phyloP scores from a whole-genome alignment of 2,888 invertebrate genomes.

The Plebejus anna region DNA sequence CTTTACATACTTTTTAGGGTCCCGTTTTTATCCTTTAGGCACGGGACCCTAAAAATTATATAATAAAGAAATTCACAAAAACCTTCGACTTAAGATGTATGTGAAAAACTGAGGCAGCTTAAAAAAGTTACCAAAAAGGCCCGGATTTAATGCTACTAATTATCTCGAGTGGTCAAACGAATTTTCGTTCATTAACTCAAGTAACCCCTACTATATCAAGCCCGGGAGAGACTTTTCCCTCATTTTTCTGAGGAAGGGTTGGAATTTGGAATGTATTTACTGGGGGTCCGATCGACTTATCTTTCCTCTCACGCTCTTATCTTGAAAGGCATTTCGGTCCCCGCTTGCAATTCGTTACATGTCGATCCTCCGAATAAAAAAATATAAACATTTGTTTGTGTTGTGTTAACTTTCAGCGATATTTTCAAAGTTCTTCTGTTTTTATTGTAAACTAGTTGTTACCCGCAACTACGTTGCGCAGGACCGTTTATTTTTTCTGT shows the following conservation, averaged over 20 bases:
- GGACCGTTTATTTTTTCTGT: too few species aligned
- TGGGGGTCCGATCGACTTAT: background rate
- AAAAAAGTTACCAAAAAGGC: background rate
- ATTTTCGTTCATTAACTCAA: background rate
- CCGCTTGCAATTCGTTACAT: background rate
- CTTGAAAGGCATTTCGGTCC: background rate
- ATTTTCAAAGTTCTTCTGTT: too few species aligned
- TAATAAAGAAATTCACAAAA: background rate
- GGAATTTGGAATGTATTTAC: background rate
- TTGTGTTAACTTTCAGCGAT: background rate
- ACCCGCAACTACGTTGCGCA: too few species aligned
- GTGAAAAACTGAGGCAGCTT: background rate
- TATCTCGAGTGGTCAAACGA: background rate
- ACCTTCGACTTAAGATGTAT: background rate
- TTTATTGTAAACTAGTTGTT: too few species aligned
- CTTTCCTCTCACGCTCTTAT: conserved; percentile 4
- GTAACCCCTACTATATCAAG: background rate
- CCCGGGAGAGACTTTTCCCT: background rate
- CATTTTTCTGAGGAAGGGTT: background rate
- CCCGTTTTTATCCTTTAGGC: too few species aligned
- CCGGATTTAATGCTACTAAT: background rate
- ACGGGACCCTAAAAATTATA: too few species aligned
- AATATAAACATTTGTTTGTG: background rate
- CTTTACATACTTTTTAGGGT: too few species aligned
- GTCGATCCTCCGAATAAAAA: background rate